These are phyloP conservation scores for Pharmacophagus antenor DNA, from an alignment of 2,888 invertebrate genomes.

Conservation along the genomic window DNA sequence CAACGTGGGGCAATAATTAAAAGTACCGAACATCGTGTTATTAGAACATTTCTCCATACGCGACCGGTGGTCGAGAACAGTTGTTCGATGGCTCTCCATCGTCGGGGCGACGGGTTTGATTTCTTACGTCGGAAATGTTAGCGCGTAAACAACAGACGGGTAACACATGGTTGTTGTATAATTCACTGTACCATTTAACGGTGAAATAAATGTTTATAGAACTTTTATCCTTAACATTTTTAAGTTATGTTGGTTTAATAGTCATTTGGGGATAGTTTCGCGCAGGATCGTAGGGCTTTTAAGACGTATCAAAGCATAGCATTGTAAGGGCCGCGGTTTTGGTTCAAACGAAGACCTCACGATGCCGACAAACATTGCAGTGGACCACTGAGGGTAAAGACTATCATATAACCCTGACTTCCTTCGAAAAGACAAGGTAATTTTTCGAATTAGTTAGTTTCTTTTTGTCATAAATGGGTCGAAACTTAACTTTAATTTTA, in stretches of 20 bases:
- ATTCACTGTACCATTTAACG: not conserved
- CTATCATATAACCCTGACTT: no score
- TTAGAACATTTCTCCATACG: constrained; percentile 37
- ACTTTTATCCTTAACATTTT: not conserved
- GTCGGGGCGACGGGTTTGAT: constrained; percentile 32
- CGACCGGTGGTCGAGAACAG: constrained; percentile 36
- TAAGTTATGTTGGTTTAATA: not conserved
- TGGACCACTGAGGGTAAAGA: no score
- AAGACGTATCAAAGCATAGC: no score
- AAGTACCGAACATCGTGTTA: constrained; percentile 35
- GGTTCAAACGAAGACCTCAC: no score
- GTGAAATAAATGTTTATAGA: not conserved
- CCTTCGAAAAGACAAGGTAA: no score
- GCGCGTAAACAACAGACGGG: constrained; percentile 24
- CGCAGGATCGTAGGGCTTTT: no score
- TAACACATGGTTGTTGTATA: constrained; percentile 8
- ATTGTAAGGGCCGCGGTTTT: no score
- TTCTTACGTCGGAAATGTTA: constrained; percentile 17
- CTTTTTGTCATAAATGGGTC: no score
- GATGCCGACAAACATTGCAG: no score
- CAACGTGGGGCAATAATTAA: constrained; percentile 38
- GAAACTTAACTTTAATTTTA: no score
- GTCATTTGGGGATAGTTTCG: no score
- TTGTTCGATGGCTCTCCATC: constrained; percentile 33
- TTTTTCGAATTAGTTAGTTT: no score